phyloP scores from a whole-genome alignment of 2,797 vertebrate species.

The Coreius guichenoti region DNA sequence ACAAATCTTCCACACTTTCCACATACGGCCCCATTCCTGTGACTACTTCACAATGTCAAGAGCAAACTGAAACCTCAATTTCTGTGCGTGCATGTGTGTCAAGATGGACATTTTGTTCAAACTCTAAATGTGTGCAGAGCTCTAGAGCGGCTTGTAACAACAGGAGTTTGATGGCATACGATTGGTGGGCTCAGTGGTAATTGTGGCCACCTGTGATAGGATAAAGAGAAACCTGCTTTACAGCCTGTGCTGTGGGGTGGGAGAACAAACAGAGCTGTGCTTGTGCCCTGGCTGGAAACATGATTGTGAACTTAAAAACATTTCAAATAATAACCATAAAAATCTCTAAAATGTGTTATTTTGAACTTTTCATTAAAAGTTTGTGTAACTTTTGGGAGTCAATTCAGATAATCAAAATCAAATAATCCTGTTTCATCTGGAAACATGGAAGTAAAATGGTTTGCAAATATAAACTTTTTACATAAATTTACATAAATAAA shows the following conservation, averaged over 20 bases:
- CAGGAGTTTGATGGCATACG: conserved; percentile 73
- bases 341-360: neutral
- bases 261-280: neutral
- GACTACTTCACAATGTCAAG: conserved; percentile 27
- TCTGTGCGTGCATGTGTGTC: conserved; percentile 14
- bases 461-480: neutral
- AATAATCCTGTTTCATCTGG: neutral
- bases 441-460: neutral
- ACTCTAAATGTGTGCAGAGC: conserved; percentile 61
- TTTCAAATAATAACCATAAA: neutral
- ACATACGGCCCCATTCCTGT: conserved; percentile 5
- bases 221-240: conserved; percentile 39
- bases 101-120: conserved; percentile 56
- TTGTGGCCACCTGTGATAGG: conserved; percentile 76
- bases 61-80: conserved; percentile 16
- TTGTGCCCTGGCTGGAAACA: neutral
- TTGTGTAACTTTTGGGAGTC: neutral
- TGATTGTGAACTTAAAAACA: neutral
- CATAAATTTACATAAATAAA: neutral
- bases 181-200: conserved; percentile 74
- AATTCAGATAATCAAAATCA: neutral
- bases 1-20: conserved; percentile 18
- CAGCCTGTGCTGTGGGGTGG: neutral
- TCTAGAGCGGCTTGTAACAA: conserved; percentile 69
- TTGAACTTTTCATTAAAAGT: neutral